A percentile compares a stretch with the other conserved stretches of the same genome.
Conservation (phyloP, 2,797 vertebrate genomes). For the Petrocephalus sullivani region DNA sequence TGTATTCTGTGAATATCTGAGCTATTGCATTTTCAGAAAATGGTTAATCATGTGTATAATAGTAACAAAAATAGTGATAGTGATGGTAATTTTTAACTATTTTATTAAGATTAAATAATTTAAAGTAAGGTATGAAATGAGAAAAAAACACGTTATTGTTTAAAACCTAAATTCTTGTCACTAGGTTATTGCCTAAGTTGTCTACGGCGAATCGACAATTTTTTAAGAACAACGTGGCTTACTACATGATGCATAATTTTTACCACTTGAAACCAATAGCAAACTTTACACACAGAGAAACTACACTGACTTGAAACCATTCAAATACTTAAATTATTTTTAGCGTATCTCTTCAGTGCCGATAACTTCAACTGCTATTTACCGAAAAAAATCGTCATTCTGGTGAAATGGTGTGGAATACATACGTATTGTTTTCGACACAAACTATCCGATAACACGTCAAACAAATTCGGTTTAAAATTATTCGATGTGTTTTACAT, state of each 20-base stretch:
- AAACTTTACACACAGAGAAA: background rate
- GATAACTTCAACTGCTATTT: background rate
- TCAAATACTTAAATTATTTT: background rate
- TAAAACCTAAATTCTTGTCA: background rate
- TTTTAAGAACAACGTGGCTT: background rate
- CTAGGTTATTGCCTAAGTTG: background rate
- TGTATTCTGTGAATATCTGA: background rate
- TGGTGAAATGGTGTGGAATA: background rate
- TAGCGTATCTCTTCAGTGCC: background rate
- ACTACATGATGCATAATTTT: background rate
- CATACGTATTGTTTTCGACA: background rate
- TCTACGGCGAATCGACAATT: background rate
- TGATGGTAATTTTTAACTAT: background rate
- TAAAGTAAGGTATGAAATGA: background rate
- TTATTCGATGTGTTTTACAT: background rate
- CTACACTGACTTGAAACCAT: background rate
- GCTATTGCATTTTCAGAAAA: background rate
- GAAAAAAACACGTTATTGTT: background rate
- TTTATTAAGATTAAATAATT: background rate
- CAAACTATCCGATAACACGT: background rate
- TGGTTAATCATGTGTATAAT: background rate
- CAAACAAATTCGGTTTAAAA: background rate
- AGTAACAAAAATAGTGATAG: background rate
- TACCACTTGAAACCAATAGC: background rate
- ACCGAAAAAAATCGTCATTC: background rate